phyloP scores from a whole-genome alignment of 2,888 invertebrate species.

The Polymixis lichenea region DNA sequence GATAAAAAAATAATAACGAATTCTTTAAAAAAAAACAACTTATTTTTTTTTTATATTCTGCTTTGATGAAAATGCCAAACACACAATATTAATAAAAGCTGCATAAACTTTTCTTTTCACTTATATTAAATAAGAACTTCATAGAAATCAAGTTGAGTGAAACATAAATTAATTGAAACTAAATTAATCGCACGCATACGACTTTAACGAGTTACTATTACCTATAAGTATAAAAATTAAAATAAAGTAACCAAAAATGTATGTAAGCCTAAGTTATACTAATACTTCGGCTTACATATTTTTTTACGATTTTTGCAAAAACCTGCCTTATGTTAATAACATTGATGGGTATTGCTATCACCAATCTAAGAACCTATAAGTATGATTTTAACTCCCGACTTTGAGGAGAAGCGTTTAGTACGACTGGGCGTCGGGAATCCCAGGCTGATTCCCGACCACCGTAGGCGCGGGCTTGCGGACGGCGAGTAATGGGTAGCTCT shows the following conservation, averaged over 20 bases:
- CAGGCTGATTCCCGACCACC: too few species aligned
- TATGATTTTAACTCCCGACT: too few species aligned
- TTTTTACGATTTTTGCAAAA: background rate
- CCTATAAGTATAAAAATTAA: too few species aligned
- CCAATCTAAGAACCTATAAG: background rate
- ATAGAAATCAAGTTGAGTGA: slow-evolving; percentile 9
- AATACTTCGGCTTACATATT: too few species aligned
- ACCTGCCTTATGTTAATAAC: background rate
- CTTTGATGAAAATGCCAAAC: slow-evolving; percentile 11
- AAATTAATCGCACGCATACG: background rate
- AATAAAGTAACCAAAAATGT: too few species aligned
- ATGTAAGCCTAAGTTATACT: too few species aligned
- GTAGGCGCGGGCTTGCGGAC: too few species aligned
- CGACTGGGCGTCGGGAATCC: too few species aligned
- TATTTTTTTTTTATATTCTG: background rate
- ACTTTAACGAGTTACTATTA: too few species aligned
- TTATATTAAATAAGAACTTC: slow-evolving; percentile 14
- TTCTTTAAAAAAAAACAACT: background rate
- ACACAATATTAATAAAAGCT: slow-evolving; percentile 7
- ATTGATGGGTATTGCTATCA: background rate
- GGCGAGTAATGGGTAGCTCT: too few species aligned
- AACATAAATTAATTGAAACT: slow-evolving; percentile 9
- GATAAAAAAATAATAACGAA: background rate
- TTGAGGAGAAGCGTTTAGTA: too few species aligned
- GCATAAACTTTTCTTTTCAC: slow-evolving; percentile 14